Evolutionary conservation across 2,888 invertebrate species (phyloP).

Genomic region (Cylloceria caligata): DNA sequence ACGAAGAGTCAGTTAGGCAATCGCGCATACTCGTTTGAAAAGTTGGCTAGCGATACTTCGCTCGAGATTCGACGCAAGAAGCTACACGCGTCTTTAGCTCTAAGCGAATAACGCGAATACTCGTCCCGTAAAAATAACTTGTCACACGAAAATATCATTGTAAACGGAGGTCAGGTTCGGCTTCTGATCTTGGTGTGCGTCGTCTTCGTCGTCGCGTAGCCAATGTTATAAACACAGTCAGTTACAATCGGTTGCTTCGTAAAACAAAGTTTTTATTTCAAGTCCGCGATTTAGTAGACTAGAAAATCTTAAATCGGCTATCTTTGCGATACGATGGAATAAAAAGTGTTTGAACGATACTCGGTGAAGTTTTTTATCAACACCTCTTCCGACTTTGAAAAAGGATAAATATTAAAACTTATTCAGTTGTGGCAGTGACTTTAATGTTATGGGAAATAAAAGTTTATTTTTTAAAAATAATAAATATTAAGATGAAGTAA

Average conservation of each 20-base stretch:
- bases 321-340: neutral
- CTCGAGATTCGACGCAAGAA: neutral
- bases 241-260: conserved; percentile 5
- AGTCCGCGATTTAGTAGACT: neutral
- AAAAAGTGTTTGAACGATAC: neutral
- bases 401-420: neutral
- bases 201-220: neutral
- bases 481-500: neutral
- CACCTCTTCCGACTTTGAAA: neutral
- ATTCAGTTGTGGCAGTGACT: neutral
- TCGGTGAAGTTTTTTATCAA: neutral
- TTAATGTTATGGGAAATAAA: neutral
- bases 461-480: neutral
- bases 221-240: neutral
- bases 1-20: neutral
- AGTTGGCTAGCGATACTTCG: conserved; percentile 17
- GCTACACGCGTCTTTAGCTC: neutral
- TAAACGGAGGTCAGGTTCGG: conserved; percentile 51
- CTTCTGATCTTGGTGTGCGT: neutral
- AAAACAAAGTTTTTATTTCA: neutral
- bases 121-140: conserved; percentile 57
- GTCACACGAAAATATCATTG: conserved; percentile 31
- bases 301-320: neutral
- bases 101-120: conserved; percentile 33
- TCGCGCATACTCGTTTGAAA: neutral